A percentile compares a stretch with the other conserved stretches of the same genome.
phyloP scores from a whole-genome alignment of 2,888 invertebrate species.

The Eulithis prunata region DNA sequence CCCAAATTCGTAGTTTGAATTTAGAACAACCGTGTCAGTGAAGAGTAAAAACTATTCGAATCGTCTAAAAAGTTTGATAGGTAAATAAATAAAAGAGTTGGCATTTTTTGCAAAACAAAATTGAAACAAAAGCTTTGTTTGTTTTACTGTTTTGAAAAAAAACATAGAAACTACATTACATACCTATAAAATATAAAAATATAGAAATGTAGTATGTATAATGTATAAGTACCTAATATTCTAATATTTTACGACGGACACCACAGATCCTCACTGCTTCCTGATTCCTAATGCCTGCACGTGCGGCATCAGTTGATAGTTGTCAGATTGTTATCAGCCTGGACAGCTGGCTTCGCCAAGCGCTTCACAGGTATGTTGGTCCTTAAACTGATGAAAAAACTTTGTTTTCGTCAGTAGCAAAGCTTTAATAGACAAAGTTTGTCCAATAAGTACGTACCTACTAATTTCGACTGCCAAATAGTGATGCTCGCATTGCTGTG shows the following conservation, averaged over 20 bases:
- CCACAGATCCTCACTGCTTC: slow-evolving; percentile 13
- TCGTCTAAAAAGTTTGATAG: too few relatives aligned
- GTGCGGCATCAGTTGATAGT: slow-evolving; percentile 36
- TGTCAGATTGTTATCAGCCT: slow-evolving; percentile 37
- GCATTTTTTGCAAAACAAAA: too few relatives aligned
- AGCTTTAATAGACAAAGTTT: too few relatives aligned
- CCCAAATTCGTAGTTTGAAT: slow-evolving; percentile 1
- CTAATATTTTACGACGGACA: neutral
- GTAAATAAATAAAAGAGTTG: too few relatives aligned
- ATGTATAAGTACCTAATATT: neutral
- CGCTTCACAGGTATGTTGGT: slow-evolving; percentile 31
- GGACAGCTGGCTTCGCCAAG: slow-evolving; percentile 40
- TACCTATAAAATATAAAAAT: too few relatives aligned
- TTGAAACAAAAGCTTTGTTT: too few relatives aligned
- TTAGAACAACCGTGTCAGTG: neutral
- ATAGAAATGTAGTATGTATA: too few relatives aligned
- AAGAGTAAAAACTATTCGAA: neutral
- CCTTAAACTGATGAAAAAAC: neutral
- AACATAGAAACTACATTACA: too few relatives aligned
- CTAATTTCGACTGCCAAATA: too few relatives aligned
- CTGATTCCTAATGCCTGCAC: slow-evolving; percentile 40
- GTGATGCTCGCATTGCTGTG: too few relatives aligned
- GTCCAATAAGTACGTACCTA: too few relatives aligned
- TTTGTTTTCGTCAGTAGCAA: neutral
- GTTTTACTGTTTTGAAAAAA: too few relatives aligned